Conservation (phyloP, 2,797 vertebrate genomes). For the Perodicticus potto region DNA sequence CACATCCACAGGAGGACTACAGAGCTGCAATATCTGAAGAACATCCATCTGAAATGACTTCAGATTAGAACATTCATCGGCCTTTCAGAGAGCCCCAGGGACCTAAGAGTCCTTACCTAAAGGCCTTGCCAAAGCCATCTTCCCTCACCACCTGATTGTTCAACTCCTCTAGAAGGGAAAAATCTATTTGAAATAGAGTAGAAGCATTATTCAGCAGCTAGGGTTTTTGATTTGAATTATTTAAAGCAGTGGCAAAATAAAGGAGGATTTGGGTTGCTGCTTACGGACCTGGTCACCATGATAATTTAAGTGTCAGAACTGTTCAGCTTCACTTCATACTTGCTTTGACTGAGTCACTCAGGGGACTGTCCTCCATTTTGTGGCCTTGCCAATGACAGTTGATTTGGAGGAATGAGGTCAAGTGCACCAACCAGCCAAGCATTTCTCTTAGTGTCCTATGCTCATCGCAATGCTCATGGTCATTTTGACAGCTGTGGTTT, state of each 20-base stretch:
- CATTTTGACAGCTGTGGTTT: background rate
- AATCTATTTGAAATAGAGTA: background rate
- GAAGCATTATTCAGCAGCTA: conserved; percentile 6
- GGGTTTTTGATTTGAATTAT: conserved; percentile 50
- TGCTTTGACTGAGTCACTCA: conserved; percentile 60
- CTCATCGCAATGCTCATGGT: too few species aligned
- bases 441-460: background rate
- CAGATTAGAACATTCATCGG: background rate
- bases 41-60: background rate
- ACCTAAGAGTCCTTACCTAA: background rate
- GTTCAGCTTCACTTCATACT: conserved; percentile 4
- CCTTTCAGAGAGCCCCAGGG: background rate
- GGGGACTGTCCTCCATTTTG: conserved; percentile 45
- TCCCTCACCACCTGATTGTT: background rate
- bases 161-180: background rate
- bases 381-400: conserved; percentile 36
- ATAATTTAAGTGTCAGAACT: conserved; percentile 57
- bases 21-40: background rate
- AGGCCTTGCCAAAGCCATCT: background rate
- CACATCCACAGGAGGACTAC: background rate
- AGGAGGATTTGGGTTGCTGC: background rate
- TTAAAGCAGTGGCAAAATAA: background rate
- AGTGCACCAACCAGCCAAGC: background rate
- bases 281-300: background rate
- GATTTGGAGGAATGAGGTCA: conserved; percentile 54